Evolutionary conservation across 2,113 vertebrate genomes (phyloP).

Genomic region (Phaethon lepturus): DNA sequence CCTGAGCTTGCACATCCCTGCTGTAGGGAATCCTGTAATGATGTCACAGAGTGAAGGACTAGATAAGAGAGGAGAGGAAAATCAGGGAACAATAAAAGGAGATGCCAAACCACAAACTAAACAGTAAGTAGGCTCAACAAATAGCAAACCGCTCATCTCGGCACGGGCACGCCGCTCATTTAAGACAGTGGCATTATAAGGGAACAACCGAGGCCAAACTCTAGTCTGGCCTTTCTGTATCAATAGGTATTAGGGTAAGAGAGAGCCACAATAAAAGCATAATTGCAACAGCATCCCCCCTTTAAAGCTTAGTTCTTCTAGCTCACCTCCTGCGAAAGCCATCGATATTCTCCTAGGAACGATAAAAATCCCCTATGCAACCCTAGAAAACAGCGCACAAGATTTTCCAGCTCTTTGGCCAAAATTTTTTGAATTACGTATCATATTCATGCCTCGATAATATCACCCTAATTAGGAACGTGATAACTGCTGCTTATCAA

Average conservation of each 20-base stretch:
- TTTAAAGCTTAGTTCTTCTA: neutral
- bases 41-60: constrained; percentile 81
- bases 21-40: constrained; percentile 81
- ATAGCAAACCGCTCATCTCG: neutral
- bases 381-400: neutral
- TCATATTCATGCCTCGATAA: constrained; percentile 52
- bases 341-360: constrained; percentile 10
- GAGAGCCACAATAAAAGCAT: constrained; percentile 12
- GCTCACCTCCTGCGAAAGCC: constrained; percentile 52
- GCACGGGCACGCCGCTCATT: constrained; percentile 15
- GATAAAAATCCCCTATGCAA: neutral
- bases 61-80: constrained; percentile 69
- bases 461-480: constrained; percentile 58
- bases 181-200: neutral
- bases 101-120: constrained; percentile 63
- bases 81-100: constrained; percentile 60
- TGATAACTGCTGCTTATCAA: constrained; percentile 65
- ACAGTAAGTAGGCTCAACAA: constrained; percentile 65
- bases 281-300: constrained; percentile 26
- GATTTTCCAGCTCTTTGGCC: constrained; percentile 42
- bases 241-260: neutral
- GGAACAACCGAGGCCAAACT: neutral
- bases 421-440: constrained; percentile 33
- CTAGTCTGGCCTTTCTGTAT: neutral
- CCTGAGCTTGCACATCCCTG: constrained; percentile 86